These are phyloP conservation scores for Neogale vison DNA, from an alignment of 2,113 vertebrate species.

Conservation along the genomic window DNA sequence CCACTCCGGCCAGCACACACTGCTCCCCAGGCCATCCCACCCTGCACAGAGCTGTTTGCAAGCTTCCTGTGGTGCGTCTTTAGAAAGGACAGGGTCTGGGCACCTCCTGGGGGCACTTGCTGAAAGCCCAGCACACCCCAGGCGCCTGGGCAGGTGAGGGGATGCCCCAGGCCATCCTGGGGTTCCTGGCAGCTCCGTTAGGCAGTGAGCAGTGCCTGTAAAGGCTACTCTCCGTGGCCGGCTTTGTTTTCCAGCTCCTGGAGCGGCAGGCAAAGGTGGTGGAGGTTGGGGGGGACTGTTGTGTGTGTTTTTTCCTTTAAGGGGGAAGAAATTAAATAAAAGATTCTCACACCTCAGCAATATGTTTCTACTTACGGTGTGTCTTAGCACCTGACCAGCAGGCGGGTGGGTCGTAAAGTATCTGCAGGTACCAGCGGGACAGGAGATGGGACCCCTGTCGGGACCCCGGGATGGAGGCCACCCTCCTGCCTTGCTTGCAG, in stretches of 20 bases:
- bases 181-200: background rate
- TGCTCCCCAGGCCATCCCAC: background rate
- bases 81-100: background rate
- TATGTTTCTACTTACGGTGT: constrained; percentile 86
- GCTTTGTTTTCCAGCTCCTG: constrained; percentile 50
- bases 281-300: background rate
- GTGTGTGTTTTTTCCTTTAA: constrained; percentile 65
- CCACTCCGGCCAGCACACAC: background rate
- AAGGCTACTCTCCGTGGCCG: background rate
- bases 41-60: background rate
- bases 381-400: constrained; percentile 87
- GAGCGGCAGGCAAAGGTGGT: constrained; percentile 13
- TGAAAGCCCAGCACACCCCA: background rate
- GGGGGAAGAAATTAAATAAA: constrained; percentile 78
- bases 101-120: background rate
- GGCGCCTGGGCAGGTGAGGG: background rate
- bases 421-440: constrained; percentile 76
- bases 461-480: constrained; percentile 52
- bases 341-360: constrained; percentile 84
- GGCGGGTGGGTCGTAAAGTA: constrained; percentile 79
- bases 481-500: constrained; percentile 68
- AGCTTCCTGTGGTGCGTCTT: background rate
- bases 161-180: background rate
- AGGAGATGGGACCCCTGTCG: constrained; percentile 34
- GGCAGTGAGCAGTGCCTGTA: background rate